Conservation (phyloP, 2,113 vertebrate genomes). For the Glaucomys volans region DNA sequence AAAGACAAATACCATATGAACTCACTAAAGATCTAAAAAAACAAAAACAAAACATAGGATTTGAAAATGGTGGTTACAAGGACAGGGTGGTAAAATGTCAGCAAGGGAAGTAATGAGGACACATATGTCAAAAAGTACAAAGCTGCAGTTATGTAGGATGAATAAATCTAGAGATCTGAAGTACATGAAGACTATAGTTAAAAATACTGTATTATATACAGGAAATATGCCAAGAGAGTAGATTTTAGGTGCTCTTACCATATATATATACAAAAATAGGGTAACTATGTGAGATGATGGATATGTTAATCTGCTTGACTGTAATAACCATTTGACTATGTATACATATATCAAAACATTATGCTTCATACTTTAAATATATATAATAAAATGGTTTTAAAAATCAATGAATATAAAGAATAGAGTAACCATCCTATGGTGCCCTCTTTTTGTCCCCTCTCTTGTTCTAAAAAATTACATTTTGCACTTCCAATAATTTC, state of each 20-base stretch:
- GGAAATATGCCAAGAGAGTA: background rate
- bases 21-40: too few species aligned
- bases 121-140: background rate
- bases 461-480: background rate
- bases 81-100: too few species aligned
- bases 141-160: background rate
- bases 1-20: too few species aligned
- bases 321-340: background rate
- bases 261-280: background rate
- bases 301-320: background rate
- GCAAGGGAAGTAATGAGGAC: too few species aligned
- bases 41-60: too few species aligned
- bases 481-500: background rate
- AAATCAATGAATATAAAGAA: background rate
- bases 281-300: background rate
- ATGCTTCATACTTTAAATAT: background rate
- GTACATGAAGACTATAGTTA: background rate
- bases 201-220: background rate
- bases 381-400: background rate
- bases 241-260: background rate
- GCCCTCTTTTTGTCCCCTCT: background rate
- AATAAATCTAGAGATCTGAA: background rate
- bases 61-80: too few species aligned
- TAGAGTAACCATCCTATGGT: background rate
- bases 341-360: background rate